Evolutionary conservation across 2,888 invertebrate genomes (phyloP), one percentile per base, ranked within the genome.

Genomic region (Ischnus inquisitorius): DNA sequence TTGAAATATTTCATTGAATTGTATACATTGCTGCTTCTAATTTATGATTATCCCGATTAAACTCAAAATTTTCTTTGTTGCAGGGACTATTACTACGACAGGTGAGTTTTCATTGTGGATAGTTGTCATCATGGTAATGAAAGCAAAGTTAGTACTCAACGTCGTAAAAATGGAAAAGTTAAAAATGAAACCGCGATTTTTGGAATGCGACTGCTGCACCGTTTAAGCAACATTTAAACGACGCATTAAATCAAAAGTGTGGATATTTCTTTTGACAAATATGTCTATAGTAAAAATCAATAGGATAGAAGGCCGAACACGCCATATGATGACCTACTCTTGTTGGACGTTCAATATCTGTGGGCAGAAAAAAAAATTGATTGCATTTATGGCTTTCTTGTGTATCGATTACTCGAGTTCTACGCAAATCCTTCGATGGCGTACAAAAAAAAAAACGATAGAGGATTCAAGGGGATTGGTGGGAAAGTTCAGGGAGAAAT

Each of bases 61-160:
- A 51, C 39, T 2, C 25, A 83, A 25, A 78, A 84, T 85, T 86
- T 89, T 92, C 92, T 94, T 91, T 95, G 94, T 95, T 95, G 87
- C 95, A 96, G 95, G 96, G 95, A 96, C 93, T 96, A 95, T 94
- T 96, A 95, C 93, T 96, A 96, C 91, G 95, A 95, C 94, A 96
- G 95, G 96, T 95, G 94, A 95, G 95, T 93, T 1, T 22, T 64
- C 16, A 2, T 4, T 2, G 5, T 43, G 16, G 46, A 46, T 22
- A 48, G 64, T 39, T 10, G 54, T 19, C 22, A 22, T 19, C n/a
- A n/a, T n/a, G n/a, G n/a, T n/a, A n/a, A 4, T 14, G 10, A 62
- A 64, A 14, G 54, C 22, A 22, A 54, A 8, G 1, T 54, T 22
- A 54, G 16, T 79, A 34, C 39, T 54, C n/a, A 57, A 65, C 48